Evolutionary conservation across 2,797 vertebrate genomes (phyloP).

Genomic region (Pitangus sulphuratus): DNA sequence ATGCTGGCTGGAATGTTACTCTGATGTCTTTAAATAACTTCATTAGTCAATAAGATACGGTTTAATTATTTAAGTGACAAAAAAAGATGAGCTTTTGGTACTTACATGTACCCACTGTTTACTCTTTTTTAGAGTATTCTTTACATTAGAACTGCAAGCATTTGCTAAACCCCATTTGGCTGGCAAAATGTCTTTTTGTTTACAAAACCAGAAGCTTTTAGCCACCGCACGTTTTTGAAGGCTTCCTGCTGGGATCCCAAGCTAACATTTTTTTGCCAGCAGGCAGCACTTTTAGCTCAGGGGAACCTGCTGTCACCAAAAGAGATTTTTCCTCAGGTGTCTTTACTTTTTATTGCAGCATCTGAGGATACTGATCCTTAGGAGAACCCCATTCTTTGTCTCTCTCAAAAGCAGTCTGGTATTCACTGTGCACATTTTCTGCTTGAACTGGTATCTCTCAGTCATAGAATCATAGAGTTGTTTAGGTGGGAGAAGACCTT

Average conservation of each 20-base stretch:
- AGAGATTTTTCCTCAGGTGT: conserved; percentile 30
- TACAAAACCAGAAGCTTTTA: conserved; percentile 59
- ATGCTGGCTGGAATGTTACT: conserved; percentile 51
- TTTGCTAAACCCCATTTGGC: conserved; percentile 47
- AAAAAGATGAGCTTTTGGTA: conserved; percentile 40
- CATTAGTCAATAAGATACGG: conserved; percentile 62
- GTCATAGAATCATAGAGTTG: neutral
- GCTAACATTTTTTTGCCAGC: conserved; percentile 53
- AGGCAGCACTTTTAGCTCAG: conserved; percentile 33
- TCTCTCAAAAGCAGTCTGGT: neutral
- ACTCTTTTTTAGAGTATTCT: conserved; percentile 53
- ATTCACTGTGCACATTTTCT: neutral
- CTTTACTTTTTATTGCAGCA: neutral
- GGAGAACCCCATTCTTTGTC: neutral
- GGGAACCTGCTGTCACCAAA: conserved; percentile 43
- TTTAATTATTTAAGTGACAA: conserved; percentile 75
- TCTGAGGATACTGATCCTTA: neutral
- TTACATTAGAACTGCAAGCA: conserved; percentile 40
- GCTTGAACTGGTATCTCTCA: neutral
- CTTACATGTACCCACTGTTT: conserved; percentile 65
- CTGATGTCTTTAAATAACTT: conserved; percentile 72
- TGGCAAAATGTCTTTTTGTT: conserved; percentile 47
- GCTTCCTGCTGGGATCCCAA: conserved; percentile 43
- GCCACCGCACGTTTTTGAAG: neutral
- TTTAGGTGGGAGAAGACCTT: neutral